Conservation (phyloP, 2,888 invertebrate species). For the Lithophane socia region DNA sequence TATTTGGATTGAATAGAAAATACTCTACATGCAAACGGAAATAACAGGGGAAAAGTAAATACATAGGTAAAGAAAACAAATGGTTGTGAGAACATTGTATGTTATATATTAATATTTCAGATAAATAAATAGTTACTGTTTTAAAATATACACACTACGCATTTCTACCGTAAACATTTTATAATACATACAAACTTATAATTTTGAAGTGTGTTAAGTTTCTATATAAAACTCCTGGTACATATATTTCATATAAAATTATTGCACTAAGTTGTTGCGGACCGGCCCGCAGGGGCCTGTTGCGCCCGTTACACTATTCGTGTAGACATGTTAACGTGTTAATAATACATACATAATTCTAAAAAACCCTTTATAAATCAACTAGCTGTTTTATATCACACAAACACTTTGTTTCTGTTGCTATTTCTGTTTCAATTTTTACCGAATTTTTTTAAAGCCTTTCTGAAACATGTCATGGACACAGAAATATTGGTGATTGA, state of each 20-base stretch:
- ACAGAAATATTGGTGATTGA: slow-evolving; percentile 73
- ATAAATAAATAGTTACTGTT: slow-evolving; percentile 84
- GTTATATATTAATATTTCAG: slow-evolving; percentile 86
- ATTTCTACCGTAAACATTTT: slow-evolving; percentile 79
- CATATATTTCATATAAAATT: slow-evolving; percentile 68
- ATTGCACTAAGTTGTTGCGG: slow-evolving; percentile 71
- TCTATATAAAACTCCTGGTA: slow-evolving; percentile 69
- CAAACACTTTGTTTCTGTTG: slow-evolving; percentile 69
- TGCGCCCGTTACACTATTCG: slow-evolving; percentile 57
- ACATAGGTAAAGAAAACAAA: slow-evolving; percentile 65
- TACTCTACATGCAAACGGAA: neutral
- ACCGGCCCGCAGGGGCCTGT: slow-evolving; percentile 18
- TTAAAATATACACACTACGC: slow-evolving; percentile 76
- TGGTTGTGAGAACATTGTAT: slow-evolving; percentile 78
- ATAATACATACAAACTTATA: slow-evolving; percentile 79
- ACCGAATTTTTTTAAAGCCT: slow-evolving; percentile 60
- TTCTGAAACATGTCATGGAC: slow-evolving; percentile 54
- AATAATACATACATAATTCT: slow-evolving; percentile 59
- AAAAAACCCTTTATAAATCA: slow-evolving; percentile 60
- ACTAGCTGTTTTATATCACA: slow-evolving; percentile 73
- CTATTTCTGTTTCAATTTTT: slow-evolving; percentile 69
- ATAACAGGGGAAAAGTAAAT: neutral
- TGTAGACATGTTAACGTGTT: slow-evolving; percentile 62
- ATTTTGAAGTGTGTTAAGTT: slow-evolving; percentile 69
- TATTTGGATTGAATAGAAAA: neutral